These are phyloP conservation scores for Spodoptera frugiperda DNA, from an alignment of 1,140 invertebrate genomes.

Conservation along the genomic window DNA sequence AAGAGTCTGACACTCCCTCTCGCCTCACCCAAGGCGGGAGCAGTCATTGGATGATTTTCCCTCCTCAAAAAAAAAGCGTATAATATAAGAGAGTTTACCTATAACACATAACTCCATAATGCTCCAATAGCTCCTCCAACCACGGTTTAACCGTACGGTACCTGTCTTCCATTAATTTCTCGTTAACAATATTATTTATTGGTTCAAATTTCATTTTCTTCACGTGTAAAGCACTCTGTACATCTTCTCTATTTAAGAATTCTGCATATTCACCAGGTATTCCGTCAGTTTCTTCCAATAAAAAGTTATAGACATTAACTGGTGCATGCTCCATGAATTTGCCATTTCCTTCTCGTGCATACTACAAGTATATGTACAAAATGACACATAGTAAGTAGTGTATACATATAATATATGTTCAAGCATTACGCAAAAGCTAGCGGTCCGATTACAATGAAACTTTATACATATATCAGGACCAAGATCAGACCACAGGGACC, in stretches of 20 bases:
- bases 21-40: too few relatives aligned
- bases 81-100: slow-evolving; percentile 46
- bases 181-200: not conserved
- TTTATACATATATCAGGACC: too few relatives aligned
- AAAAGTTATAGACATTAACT: slow-evolving; percentile 53
- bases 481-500: too few relatives aligned
- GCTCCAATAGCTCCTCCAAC: slow-evolving; percentile 87
- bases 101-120: slow-evolving; percentile 87
- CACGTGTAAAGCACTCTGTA: slow-evolving; percentile 22
- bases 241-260: slow-evolving; percentile 10
- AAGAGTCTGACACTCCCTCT: too few relatives aligned
- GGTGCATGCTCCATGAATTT: not conserved
- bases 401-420: too few relatives aligned
- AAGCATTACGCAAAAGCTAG: too few relatives aligned
- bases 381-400: too few relatives aligned
- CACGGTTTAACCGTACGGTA: slow-evolving; percentile 88
- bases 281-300: not conserved
- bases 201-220: not conserved
- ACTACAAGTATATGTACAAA: too few relatives aligned
- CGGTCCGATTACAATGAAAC: too few relatives aligned
- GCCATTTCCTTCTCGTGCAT: not conserved
- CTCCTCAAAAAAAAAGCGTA: too few relatives aligned
- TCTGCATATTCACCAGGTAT: not conserved
- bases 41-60: too few relatives aligned
- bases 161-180: slow-evolving; percentile 74